Evolutionary conservation across 2,113 vertebrate genomes (phyloP).

Genomic region (Rhinopomastus cyanomelas): DNA sequence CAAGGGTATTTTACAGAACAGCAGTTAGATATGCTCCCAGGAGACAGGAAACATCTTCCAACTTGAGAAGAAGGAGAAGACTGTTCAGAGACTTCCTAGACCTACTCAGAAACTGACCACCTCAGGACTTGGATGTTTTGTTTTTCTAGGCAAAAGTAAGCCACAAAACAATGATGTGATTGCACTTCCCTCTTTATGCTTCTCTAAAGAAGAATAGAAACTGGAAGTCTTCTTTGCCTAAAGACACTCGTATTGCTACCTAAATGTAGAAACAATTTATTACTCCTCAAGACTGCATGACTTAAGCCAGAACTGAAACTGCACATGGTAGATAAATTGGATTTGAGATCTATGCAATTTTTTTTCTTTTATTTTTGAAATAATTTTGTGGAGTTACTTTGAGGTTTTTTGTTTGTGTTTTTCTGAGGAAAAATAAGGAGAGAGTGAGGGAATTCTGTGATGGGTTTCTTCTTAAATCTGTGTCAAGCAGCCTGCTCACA

Average conservation of each 20-base stretch:
- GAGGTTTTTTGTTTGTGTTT: neutral
- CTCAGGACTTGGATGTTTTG: neutral
- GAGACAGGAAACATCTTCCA: neutral
- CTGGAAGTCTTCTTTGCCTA: neutral
- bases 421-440: neutral
- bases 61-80: neutral
- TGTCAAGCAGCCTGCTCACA: neutral
- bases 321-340: neutral
- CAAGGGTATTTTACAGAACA: neutral
- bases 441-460: neutral
- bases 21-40: accelerated
- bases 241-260: neutral
- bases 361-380: neutral
- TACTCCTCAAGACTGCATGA: neutral
- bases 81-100: neutral
- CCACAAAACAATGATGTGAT: neutral
- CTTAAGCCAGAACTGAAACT: neutral
- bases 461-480: neutral
- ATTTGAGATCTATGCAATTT: neutral
- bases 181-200: neutral
- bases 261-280: neutral
- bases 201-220: neutral
- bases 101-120: neutral
- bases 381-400: neutral
- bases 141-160: neutral